Conservation (phyloP, 2,113 vertebrate genomes). For the Orthonyx spaldingii region DNA sequence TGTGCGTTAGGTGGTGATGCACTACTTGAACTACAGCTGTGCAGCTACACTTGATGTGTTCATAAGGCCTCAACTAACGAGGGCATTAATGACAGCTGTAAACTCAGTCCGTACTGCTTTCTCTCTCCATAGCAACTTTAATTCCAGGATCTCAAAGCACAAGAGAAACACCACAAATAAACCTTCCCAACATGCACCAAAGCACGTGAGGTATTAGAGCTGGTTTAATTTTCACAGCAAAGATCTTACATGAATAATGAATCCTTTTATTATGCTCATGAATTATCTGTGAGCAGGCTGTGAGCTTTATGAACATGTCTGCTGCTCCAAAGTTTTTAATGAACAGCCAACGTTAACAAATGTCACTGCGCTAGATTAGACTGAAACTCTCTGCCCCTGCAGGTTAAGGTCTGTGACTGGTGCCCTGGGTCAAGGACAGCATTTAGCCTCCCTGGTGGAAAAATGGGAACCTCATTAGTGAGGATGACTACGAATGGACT, state of each 20-base stretch:
- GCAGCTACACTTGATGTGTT: neutral
- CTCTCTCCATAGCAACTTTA: neutral
- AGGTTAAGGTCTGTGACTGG: neutral
- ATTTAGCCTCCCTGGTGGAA: neutral
- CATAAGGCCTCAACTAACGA: neutral
- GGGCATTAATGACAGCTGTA: neutral
- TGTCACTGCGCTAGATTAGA: neutral
- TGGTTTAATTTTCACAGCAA: slow-evolving; percentile 44
- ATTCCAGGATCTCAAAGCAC: neutral
- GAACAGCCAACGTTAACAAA: slow-evolving; percentile 22
- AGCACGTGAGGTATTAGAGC: slow-evolving; percentile 12
- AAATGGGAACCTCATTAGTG: neutral
- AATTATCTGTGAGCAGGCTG: slow-evolving; percentile 49
- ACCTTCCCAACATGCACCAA: neutral
- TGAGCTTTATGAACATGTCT: slow-evolving; percentile 43
- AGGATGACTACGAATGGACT: neutral
- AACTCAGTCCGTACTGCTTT: neutral
- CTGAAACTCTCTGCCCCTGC: neutral
- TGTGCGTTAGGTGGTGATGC: neutral
- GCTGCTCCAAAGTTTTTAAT: slow-evolving; percentile 32
- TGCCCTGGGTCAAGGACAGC: neutral
- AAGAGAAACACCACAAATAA: slow-evolving; percentile 37
- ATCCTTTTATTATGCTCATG: slow-evolving; percentile 54
- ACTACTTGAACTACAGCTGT: neutral
- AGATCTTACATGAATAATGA: slow-evolving; percentile 56